Percentiles rank a stretch among this genome's conserved stretches.
These are phyloP conservation scores for Sebastes fasciatus DNA, from an alignment of 2,113 vertebrate genomes.

Conservation along the genomic window DNA sequence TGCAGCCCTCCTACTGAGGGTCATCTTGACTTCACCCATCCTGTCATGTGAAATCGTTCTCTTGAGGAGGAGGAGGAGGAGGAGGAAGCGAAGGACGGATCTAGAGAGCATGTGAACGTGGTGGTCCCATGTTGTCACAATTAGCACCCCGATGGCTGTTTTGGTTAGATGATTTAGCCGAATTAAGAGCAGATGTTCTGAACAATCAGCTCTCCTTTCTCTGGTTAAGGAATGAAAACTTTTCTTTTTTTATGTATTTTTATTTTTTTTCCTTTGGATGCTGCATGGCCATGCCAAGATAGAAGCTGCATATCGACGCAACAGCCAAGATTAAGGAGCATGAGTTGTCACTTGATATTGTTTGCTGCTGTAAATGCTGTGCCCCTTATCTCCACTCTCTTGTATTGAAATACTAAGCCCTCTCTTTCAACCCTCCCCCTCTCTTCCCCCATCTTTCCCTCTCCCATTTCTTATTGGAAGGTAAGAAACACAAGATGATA, in stretches of 20 bases:
- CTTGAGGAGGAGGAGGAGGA: neutral
- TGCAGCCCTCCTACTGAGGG: conserved; percentile 18
- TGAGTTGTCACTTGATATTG: conserved; percentile 72
- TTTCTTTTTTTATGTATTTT: neutral
- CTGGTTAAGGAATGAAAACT: conserved; percentile 56
- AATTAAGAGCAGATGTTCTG: conserved; percentile 31
- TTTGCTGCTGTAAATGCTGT: conserved; percentile 71
- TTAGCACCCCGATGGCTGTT: conserved; percentile 35
- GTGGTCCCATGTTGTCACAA: conserved; percentile 34
- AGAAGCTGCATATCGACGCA: conserved; percentile 55
- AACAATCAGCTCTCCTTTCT: conserved; percentile 31
- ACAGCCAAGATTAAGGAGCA: conserved; percentile 73
- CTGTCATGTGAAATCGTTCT: conserved; percentile 16
- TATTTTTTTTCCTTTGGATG: conserved; percentile 57
- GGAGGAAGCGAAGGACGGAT: conserved; percentile 16
- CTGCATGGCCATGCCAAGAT: conserved; percentile 79
- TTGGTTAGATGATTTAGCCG: conserved; percentile 15
- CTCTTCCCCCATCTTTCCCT: conserved; percentile 37
- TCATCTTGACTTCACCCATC: conserved; percentile 47
- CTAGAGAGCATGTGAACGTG: conserved; percentile 60
- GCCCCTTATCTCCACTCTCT: conserved; percentile 59
- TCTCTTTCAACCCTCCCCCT: conserved; percentile 62
- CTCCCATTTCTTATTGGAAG: conserved; percentile 78
- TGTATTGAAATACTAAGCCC: conserved; percentile 68
- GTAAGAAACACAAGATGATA: conserved; percentile 80